Base-by-base conservation (phyloP, 2,797 vertebrate genomes). In the Limnodromus scolopaceus region DNA sequence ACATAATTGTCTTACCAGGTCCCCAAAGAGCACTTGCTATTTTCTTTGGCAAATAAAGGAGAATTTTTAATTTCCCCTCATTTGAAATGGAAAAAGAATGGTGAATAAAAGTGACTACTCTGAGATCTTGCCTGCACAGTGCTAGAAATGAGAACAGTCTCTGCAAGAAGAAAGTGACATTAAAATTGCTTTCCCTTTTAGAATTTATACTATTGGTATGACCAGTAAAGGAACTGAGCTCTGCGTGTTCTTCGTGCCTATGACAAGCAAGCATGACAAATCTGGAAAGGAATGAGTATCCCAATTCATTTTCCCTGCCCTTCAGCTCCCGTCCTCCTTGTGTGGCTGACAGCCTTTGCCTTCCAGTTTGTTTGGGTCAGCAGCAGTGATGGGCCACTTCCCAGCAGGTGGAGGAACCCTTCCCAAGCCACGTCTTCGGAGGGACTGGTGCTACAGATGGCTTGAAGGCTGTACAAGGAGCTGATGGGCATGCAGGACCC, bases 1-100 rank as follows among this genome's bases (percentile, higher is more conserved):
- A 55, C 41, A 80, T 85, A 49, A 87, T 51, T 94, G 69, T 64
- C 71, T 87, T 61, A 77, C 24, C 34, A 54, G 45, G 24, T 84
- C 71, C 61, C 68, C 58, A 82, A 89, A 71, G 93, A 2, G 1
- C 60, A 70, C 30, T 76, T 89, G n/a, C 58, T 51, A 83, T 74
- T 94, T 94, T 85, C 80, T 89, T 71, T 83, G 66, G 76, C 72
- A 92, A 96, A 90, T 25, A 68, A 65, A 94, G 30, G 61, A 84
- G 92, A 93, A 88, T 23, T 72, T 95, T 95, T 86, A 54, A 95
- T 93, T 96, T 95, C 34, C 11, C 16, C 8, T 93, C 23, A 88
- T 43, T 34, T 87, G 64, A 85, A 93, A 89, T 71, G 13, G 78
- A 89, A 88, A 68, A 89, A 57, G 65, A 93, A 39, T 19, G 25